Conservation (phyloP, 2,113 vertebrate genomes). For the Pycnonotus jocosus region DNA sequence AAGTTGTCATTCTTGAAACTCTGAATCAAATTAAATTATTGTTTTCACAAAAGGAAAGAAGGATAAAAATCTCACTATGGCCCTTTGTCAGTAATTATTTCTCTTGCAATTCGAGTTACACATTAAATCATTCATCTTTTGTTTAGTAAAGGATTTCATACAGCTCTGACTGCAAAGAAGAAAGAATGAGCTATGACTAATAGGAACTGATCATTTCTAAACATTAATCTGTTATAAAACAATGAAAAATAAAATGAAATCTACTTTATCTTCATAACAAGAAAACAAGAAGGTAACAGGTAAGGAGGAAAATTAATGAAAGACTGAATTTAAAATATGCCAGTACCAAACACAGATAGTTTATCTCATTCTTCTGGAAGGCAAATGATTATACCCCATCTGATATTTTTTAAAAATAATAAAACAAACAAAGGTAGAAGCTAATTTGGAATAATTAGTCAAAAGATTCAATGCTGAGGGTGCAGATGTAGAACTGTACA, state of each 20-base stretch:
- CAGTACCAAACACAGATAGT: constrained; percentile 15
- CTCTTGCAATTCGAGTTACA: background rate
- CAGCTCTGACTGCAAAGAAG: constrained; percentile 1
- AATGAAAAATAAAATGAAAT: constrained; percentile 32
- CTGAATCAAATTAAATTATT: constrained; percentile 3
- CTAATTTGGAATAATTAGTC: background rate
- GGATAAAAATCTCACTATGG: background rate
- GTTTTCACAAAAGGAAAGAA: background rate
- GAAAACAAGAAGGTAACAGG: constrained; percentile 2
- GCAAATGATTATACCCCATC: background rate
- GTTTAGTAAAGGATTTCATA: constrained; percentile 42
- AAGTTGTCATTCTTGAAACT: background rate
- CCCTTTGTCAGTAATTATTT: constrained; percentile 41
- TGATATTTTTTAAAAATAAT: background rate
- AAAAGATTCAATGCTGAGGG: background rate
- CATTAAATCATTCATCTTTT: constrained; percentile 44
- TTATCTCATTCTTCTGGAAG: constrained; percentile 1
- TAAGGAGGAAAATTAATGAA: constrained; percentile 47
- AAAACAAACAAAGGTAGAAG: background rate
- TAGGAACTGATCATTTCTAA: constrained; percentile 37
- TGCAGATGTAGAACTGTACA: background rate
- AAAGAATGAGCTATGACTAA: constrained; percentile 58
- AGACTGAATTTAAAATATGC: constrained; percentile 42
- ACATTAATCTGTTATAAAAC: constrained; percentile 46
- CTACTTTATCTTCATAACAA: constrained; percentile 48